Base-by-base conservation (phyloP, 1,140 invertebrate genomes). In the Mercenaria mercenaria region DNA sequence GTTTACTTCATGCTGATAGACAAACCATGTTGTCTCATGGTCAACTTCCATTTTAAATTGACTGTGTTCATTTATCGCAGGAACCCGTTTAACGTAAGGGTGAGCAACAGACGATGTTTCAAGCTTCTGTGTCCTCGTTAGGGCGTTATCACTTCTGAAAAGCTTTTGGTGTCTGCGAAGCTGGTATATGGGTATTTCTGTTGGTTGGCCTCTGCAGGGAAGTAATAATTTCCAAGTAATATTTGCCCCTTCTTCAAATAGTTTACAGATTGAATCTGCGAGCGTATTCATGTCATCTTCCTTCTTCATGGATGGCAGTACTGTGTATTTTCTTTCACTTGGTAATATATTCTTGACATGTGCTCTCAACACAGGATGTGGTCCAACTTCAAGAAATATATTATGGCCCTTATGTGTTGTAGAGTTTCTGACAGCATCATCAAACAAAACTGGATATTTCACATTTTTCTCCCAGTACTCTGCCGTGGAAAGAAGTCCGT, bases 401-500 rank as follows among this genome's bases (percentile, higher is more conserved):
- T 83, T 26, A 39, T 77, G 6, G 29, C n/a, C 11, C 20, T 29
- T 34, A 4, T 37, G 32, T 11, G 18, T 10, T 41, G 47, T 26
- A 4, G 52, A 29, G 23, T 72, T 64, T n/a, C 34, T 74, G 23
- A 91, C 56, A 39, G 90, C 91, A 37, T 89, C 77, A 13, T 29
- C 23, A 50, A 91, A 87, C 10, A 52, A n/a, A 39, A 92, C 91
- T 59, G 90, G 82, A 6, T 80, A 4, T 34, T 85, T 56, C 32
- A 92, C 34, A 72, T 92, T 88, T 56, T 74, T 39, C 32, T 23
- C 34, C 91, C 91, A 92, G 83, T 92, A 92, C 23, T 91, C 52
- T 11, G 37, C n/a, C 18, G 86, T 43, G 26, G 18, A 29, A 32
- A 79, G 10, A 52, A 72, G 11, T 15, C 34, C 37, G 23, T 52